Percentiles rank a stretch among this genome's conserved stretches.
phyloP scores from a whole-genome alignment of 2,797 vertebrate species.

The Furcifer pardalis region DNA sequence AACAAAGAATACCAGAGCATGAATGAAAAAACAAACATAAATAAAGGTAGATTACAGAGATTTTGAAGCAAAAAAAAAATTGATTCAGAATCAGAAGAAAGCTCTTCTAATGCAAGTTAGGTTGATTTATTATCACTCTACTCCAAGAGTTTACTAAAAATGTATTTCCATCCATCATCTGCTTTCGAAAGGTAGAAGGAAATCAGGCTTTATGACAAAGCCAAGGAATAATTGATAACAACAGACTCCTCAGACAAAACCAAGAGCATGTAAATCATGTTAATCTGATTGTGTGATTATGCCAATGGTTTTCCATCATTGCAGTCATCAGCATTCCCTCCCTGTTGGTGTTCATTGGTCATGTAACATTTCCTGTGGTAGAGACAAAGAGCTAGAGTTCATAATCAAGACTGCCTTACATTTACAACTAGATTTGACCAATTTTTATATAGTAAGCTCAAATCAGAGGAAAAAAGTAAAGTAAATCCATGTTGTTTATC shows the following conservation, averaged over 20 bases:
- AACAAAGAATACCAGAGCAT: background rate
- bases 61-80: slow-evolving; percentile 19
- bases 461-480: slow-evolving; percentile 61
- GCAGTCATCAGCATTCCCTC: slow-evolving; percentile 2
- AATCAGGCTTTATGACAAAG: slow-evolving; percentile 19
- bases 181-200: slow-evolving; percentile 40
- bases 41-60: background rate
- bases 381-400: slow-evolving; percentile 44
- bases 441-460: slow-evolving; percentile 37
- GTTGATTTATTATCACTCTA: slow-evolving; percentile 22
- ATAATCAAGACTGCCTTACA: slow-evolving; percentile 38
- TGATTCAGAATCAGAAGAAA: slow-evolving; percentile 17
- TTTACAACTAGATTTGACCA: slow-evolving; percentile 47
- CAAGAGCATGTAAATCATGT: background rate
- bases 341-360: slow-evolving; percentile 8
- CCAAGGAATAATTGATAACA: slow-evolving; percentile 15
- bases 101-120: slow-evolving; percentile 20
- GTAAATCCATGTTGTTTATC: slow-evolving; percentile 48
- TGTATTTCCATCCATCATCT: background rate
- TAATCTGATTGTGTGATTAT: background rate
- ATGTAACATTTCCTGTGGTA: slow-evolving; percentile 39
- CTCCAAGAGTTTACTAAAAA: slow-evolving; percentile 18
- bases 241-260: slow-evolving; percentile 12
- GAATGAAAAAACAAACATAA: slow-evolving; percentile 21
- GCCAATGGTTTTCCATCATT: background rate